Base-by-base conservation (phyloP, 2,888 invertebrate species). In the Philaethria dido region DNA sequence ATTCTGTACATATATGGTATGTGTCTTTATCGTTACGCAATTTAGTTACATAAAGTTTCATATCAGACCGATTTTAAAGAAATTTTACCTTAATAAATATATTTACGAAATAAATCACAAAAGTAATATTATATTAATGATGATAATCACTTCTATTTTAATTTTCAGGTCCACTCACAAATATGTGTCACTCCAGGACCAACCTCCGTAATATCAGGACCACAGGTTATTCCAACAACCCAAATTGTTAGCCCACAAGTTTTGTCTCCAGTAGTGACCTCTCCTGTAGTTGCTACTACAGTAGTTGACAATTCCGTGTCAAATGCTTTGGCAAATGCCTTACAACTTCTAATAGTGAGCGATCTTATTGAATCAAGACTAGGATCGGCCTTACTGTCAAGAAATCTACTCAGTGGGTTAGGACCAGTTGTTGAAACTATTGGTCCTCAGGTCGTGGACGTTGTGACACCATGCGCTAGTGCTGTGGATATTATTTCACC, bases 261-360 rank as follows among this genome's bases (percentile, higher is more conserved):
- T 4, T 33, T 52, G 29, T 52, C 52, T 33, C 33, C 33, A 33
- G 33, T 33, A 33, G 33, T 74, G n/a, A 39, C 74, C 25, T 52
- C 72, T 18, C 75, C 77, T 22, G 70, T 79, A 0, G 75, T 80
- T 2, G 70, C 78, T 0, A 82, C 83, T 0, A 85, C 87, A 0
- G 71, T 87, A 0, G 69, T 87, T 2, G 88, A 89, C 59, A 86
- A 85, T 55, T 81, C 83, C 0, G 71, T 89, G 2, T 81, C 85
- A 1, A 87, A 82, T 59, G 73, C 86, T 0, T 72, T 89, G 25
- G 88, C 86, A 0, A 88, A 88, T 36, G 82, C 87, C 0, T 69
- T 89, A 1, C 88, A 88, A 66, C 69, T 88, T 0, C 71, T 88
- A 0, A 83, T 89, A 0, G 82, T 85, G 0, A 86, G 84, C n/a